Conservation (phyloP, 2,888 invertebrate genomes). For the Heliothis peltigera region DNA sequence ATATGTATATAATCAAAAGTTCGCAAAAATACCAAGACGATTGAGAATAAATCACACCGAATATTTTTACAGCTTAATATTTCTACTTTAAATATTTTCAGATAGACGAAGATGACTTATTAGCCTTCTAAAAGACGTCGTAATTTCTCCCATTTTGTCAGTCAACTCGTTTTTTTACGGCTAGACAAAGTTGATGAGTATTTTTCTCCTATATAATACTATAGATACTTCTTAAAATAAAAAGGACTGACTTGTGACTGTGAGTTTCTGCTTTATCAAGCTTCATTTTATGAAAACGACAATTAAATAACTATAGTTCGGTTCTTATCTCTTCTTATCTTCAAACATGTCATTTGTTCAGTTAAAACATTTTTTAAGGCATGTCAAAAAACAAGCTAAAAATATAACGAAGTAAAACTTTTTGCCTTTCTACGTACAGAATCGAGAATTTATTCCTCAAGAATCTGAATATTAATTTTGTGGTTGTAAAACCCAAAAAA, state of each 20-base stretch:
- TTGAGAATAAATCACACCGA: background rate
- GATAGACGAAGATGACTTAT: slow-evolving; percentile 1
- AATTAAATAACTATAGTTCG: too few species aligned
- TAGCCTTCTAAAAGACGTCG: background rate
- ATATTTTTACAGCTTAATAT: background rate
- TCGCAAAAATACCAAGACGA: slow-evolving; percentile 1
- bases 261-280: too few species aligned
- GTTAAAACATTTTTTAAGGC: too few species aligned
- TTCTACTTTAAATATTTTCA: background rate
- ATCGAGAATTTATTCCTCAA: background rate
- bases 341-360: too few species aligned
- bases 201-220: too few species aligned
- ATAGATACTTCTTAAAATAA: too few species aligned
- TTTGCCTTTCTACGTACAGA: too few species aligned
- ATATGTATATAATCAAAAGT: too few species aligned
- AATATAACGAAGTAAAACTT: background rate
- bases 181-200: background rate
- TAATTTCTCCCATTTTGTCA: background rate
- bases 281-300: too few species aligned
- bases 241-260: too few species aligned
- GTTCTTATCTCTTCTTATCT: too few species aligned
- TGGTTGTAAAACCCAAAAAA: slow-evolving; percentile 2
- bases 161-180: background rate
- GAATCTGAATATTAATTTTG: background rate
- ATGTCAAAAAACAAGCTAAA: too few species aligned